These are phyloP conservation scores for Perizoma affinitatum DNA, from an alignment of 2,888 invertebrate genomes.

Conservation along the genomic window DNA sequence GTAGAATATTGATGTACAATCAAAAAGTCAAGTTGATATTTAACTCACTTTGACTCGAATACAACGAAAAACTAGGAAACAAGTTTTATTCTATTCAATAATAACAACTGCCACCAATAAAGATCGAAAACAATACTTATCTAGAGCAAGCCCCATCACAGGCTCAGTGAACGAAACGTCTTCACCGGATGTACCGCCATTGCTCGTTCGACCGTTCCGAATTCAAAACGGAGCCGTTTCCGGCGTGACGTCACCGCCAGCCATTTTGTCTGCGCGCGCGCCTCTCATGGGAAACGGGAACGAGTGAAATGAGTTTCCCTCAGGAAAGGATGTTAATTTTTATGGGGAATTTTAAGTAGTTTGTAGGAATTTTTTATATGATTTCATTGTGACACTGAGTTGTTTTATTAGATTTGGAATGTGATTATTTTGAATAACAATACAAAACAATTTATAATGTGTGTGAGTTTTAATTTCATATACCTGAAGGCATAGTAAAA, in stretches of 20 bases:
- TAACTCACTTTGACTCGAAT: too few relatives aligned
- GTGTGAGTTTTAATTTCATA: neutral
- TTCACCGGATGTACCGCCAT: constrained; percentile 83
- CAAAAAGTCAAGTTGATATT: too few relatives aligned
- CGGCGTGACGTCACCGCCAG: constrained; percentile 78
- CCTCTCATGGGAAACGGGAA: constrained; percentile 75
- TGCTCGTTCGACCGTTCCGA: constrained; percentile 83
- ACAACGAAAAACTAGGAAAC: constrained; percentile 5
- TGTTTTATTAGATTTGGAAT: constrained; percentile 9
- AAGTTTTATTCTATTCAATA: constrained; percentile 9
- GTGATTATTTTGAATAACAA: constrained; percentile 18
- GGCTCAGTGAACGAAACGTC: constrained; percentile 79
- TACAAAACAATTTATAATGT: neutral
- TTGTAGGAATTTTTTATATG: constrained; percentile 28
- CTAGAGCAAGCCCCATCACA: constrained; percentile 41
- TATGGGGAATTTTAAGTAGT: constrained; percentile 42
- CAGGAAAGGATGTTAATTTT: constrained; percentile 62
- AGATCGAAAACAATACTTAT: constrained; percentile 37
- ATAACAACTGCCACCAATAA: constrained; percentile 30
- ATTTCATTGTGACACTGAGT: constrained; percentile 26
- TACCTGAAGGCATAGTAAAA: too few relatives aligned
- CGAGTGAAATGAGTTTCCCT: constrained; percentile 73
- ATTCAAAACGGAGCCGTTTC: constrained; percentile 83
- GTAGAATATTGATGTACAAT: too few relatives aligned
- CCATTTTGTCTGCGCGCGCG: constrained; percentile 73